phyloP scores from a whole-genome alignment of 2,797 vertebrate genomes.

The Pangasius djambal region DNA sequence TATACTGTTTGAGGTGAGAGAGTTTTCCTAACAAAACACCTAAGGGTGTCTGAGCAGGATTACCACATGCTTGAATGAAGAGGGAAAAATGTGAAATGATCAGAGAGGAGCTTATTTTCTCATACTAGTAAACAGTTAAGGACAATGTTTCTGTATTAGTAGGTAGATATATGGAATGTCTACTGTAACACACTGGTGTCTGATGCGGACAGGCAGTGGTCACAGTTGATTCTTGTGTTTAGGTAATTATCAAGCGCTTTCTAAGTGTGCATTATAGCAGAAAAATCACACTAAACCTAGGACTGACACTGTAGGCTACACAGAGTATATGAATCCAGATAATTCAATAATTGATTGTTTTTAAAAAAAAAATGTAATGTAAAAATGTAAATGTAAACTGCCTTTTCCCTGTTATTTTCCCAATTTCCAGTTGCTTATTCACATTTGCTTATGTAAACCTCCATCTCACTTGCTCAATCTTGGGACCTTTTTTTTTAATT shows the following conservation, averaged over 20 bases:
- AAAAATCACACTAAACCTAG: background rate
- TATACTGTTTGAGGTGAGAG: background rate
- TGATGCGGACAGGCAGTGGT: background rate
- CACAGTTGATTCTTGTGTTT: background rate
- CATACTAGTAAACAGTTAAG: background rate
- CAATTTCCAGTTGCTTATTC: background rate
- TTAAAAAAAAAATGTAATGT: no score
- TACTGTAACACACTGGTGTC: background rate
- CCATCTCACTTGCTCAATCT: constrained; percentile 9
- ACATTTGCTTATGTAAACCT: constrained; percentile 2
- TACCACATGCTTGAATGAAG: background rate
- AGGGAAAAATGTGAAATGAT: background rate
- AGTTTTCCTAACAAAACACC: background rate
- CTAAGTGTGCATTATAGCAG: background rate
- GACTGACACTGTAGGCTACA: background rate
- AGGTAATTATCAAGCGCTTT: background rate
- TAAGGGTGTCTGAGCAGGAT: background rate
- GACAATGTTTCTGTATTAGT: background rate
- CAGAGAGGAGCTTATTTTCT: constrained; percentile 9
- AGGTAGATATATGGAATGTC: no score
- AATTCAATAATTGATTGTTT: background rate
- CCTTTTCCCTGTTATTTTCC: background rate
- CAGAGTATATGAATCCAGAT: background rate
- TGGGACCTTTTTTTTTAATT: background rate
- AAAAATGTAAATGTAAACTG: no score